A percentile compares a stretch with the other conserved stretches of the same genome.
Evolutionary conservation across 2,797 vertebrate species (phyloP).

Genomic region (Pangasius krempfi): DNA sequence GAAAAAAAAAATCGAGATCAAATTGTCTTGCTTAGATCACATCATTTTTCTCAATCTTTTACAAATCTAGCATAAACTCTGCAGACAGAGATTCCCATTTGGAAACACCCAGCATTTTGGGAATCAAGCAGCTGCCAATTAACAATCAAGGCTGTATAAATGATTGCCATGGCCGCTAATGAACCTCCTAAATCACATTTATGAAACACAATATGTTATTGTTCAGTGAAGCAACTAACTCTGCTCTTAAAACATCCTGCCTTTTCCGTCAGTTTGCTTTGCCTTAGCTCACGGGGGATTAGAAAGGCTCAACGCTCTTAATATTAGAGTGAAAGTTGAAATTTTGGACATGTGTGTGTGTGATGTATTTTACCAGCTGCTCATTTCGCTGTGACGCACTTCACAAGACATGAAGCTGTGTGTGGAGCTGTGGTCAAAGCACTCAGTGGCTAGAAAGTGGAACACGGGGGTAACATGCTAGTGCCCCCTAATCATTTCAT

Average conservation of each 20-base stretch:
- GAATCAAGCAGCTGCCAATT: conserved; percentile 28
- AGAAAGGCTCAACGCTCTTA: not conserved
- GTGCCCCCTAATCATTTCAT: not conserved
- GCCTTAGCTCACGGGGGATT: not conserved
- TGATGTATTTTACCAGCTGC: conserved; percentile 15
- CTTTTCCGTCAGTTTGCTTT: conserved; percentile 4
- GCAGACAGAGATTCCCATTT: not conserved
- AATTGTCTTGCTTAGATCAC: not conserved
- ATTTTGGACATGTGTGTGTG: not conserved
- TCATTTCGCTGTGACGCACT: not conserved
- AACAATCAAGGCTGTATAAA: conserved; percentile 22
- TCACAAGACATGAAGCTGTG: not conserved
- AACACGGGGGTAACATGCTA: not conserved
- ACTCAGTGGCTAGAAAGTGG: not conserved
- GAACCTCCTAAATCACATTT: conserved; percentile 28
- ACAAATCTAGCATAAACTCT: not conserved
- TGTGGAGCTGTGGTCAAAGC: not conserved
- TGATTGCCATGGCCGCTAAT: conserved; percentile 7
- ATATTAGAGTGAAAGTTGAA: conserved; percentile 4
- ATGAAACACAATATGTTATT: conserved; percentile 8
- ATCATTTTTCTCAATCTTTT: not conserved
- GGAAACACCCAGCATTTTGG: conserved; percentile 1
- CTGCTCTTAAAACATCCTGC: not conserved
- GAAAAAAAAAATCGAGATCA: not conserved
- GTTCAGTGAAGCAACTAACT: conserved; percentile 1